Percentiles rank a stretch among this genome's conserved stretches.
Conservation (phyloP, 2,888 invertebrate species). For the Tetramorium bicarinatum region DNA sequence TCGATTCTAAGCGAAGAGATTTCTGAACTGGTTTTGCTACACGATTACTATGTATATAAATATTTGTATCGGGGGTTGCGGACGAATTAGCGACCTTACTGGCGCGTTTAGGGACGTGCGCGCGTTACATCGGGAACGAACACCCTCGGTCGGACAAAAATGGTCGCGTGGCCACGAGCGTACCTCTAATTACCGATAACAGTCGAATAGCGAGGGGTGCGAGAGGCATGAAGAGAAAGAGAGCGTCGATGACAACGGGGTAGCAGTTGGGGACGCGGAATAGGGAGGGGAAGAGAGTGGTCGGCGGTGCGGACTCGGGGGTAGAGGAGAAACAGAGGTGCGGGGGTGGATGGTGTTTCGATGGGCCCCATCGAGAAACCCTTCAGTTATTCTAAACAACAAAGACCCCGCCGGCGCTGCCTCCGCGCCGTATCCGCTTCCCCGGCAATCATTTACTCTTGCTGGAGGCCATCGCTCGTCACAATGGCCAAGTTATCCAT, state of each 20-base stretch:
- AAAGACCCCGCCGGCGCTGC: slow-evolving; percentile 83
- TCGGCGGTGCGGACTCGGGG: slow-evolving; percentile 38
- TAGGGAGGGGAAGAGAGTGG: slow-evolving; percentile 32
- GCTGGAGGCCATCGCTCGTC: slow-evolving; percentile 84
- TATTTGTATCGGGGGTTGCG: slow-evolving; percentile 50
- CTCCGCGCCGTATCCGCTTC: slow-evolving; percentile 80
- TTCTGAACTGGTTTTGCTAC: background rate
- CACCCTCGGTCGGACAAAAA: slow-evolving; percentile 66
- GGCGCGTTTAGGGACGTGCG: slow-evolving; percentile 52
- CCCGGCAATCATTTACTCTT: slow-evolving; percentile 85
- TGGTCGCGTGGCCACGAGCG: slow-evolving; percentile 85
- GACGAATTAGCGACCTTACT: slow-evolving; percentile 71
- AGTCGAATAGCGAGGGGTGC: slow-evolving; percentile 74
- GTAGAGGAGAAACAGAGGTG: slow-evolving; percentile 19
- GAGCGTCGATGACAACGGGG: slow-evolving; percentile 34
- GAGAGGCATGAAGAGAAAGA: slow-evolving; percentile 52
- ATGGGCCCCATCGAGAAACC: slow-evolving; percentile 79
- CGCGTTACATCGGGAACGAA: slow-evolving; percentile 35
- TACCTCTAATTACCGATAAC: slow-evolving; percentile 85
- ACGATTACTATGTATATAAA: slow-evolving; percentile 53
- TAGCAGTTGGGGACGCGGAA: slow-evolving; percentile 22
- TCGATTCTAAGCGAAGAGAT: background rate
- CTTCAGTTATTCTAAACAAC: slow-evolving; percentile 85
- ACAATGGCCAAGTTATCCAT: slow-evolving; percentile 86
- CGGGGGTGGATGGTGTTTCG: slow-evolving; percentile 63